Evolutionary conservation across 2,888 invertebrate species (phyloP).

Genomic region (Morpho deidamia): DNA sequence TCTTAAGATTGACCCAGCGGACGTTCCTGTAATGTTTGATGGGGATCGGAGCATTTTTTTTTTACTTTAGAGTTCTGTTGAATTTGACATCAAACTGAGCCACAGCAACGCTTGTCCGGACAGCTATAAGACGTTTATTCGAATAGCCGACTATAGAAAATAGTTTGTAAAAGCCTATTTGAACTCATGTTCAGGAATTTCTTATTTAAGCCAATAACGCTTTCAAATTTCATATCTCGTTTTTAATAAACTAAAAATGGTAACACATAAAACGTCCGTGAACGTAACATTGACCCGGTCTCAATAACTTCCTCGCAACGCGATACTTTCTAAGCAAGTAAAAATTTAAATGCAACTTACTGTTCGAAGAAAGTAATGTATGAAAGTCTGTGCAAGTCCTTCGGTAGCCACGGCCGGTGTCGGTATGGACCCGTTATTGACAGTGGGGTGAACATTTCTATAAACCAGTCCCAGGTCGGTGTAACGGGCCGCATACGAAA

Average conservation of each 20-base stretch:
- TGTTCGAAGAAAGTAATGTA: conserved; percentile 27
- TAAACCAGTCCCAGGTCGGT: conserved; percentile 59
- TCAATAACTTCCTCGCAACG: conserved; percentile 19
- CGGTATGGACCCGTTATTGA: conserved; percentile 39
- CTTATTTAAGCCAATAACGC: too few species aligned
- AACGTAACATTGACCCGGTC: conserved; percentile 27
- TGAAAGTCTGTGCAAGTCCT: conserved; percentile 51
- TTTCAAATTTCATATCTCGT: not conserved
- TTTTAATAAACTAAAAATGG: not conserved
- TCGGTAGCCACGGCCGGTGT: conserved; percentile 37
- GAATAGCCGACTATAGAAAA: too few species aligned
- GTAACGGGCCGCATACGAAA: conserved; percentile 68
- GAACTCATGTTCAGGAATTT: too few species aligned
- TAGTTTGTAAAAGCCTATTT: too few species aligned
- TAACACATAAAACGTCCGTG: not conserved
- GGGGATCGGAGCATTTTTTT: too few species aligned
- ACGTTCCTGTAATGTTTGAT: too few species aligned
- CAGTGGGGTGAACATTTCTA: conserved; percentile 43
- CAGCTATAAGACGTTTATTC: too few species aligned
- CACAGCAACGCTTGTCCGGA: too few species aligned
- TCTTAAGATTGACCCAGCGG: too few species aligned
- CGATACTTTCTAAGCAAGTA: conserved; percentile 47
- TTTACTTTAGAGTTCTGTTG: too few species aligned
- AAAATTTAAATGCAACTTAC: conserved; percentile 40
- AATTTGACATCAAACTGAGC: too few species aligned